Evolutionary conservation across 2,797 vertebrate genomes (phyloP).

Genomic region (Botia almorhae): DNA sequence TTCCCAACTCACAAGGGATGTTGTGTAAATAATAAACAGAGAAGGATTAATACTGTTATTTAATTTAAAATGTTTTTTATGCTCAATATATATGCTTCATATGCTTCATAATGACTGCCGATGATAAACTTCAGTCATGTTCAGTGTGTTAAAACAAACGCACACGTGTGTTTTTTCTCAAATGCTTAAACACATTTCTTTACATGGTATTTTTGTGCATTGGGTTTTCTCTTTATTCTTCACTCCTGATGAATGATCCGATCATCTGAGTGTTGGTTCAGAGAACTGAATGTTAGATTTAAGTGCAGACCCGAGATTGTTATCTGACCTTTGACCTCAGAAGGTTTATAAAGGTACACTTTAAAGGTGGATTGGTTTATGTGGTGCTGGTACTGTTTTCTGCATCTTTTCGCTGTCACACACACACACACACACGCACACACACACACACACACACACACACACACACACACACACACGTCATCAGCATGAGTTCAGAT

Average conservation of each 20-base stretch:
- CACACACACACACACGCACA: too few relatives aligned
- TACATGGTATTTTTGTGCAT: neutral
- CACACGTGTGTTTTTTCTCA: neutral
- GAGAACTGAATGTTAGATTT: neutral
- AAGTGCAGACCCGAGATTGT: neutral
- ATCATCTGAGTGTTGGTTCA: neutral
- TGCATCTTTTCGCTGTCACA: neutral
- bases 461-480: slow-evolving; percentile 3
- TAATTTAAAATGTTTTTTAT: slow-evolving; percentile 67
- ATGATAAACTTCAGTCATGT: slow-evolving; percentile 6
- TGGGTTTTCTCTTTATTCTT: neutral
- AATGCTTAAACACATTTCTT: slow-evolving; percentile 5
- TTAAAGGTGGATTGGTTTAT: slow-evolving; percentile 14
- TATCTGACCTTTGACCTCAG: slow-evolving; percentile 4
- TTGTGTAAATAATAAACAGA: slow-evolving; percentile 75
- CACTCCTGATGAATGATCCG: neutral
- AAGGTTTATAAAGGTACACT: slow-evolving; percentile 5
- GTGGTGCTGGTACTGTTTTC: slow-evolving; percentile 1
- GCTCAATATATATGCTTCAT: too few relatives aligned
- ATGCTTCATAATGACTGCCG: slow-evolving; percentile 6
- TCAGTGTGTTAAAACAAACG: slow-evolving; percentile 14
- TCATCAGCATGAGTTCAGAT: slow-evolving; percentile 17
- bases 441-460: neutral
- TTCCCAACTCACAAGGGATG: slow-evolving; percentile 62
- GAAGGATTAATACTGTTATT: slow-evolving; percentile 74